Evolutionary conservation across 2,113 vertebrate species (phyloP).

Genomic region (rabbit (Oryctolagus cuniculus)): DNA sequence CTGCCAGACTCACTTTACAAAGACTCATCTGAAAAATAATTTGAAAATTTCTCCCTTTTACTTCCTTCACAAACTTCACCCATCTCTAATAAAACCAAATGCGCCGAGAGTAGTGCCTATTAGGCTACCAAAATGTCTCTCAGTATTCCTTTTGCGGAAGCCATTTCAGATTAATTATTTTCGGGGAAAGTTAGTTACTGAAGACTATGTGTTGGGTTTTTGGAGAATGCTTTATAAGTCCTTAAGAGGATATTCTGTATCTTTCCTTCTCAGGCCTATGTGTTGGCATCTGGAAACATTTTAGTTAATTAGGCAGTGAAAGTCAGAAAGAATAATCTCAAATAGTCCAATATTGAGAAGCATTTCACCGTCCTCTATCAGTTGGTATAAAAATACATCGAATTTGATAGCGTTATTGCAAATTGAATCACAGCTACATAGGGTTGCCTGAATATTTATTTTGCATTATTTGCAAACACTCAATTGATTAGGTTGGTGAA

Average conservation of each 20-base stretch:
- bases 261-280: neutral
- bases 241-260: neutral
- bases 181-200: neutral
- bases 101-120: neutral
- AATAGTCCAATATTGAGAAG: constrained; percentile 11
- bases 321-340: neutral
- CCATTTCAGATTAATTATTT: neutral
- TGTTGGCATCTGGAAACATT: neutral
- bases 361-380: neutral
- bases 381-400: neutral
- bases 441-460: constrained; percentile 3
- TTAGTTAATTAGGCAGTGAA: constrained; percentile 10
- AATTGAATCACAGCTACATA: constrained; percentile 40
- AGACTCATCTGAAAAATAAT: constrained; percentile 61
- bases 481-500: neutral
- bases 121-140: neutral
- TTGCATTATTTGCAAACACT: neutral
- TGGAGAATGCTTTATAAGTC: neutral
- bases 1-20: constrained; percentile 48
- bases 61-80: constrained; percentile 22
- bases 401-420: neutral
- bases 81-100: neutral
- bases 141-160: neutral
- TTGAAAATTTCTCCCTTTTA: constrained; percentile 51
- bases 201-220: neutral